These are phyloP conservation scores for Hozukius guyotensis DNA, from an alignment of 2,797 vertebrate species.

Conservation along the genomic window DNA sequence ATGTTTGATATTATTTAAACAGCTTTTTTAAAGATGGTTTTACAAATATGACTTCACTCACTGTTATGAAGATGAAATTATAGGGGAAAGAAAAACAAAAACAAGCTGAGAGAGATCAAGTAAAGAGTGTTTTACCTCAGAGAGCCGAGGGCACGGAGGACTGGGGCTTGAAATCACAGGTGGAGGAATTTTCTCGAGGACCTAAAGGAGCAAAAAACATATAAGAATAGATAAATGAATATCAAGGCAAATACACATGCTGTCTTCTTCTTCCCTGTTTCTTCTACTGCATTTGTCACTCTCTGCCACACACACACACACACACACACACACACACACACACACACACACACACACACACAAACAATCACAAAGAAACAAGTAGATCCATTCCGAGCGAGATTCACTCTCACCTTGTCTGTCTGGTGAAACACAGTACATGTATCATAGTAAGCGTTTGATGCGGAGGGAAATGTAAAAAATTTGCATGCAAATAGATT, in stretches of 20 bases:
- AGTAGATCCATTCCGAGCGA: conserved; percentile 48
- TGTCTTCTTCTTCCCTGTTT: conserved; percentile 19
- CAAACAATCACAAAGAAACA: conserved; percentile 64
- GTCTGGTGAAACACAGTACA: conserved; percentile 66
- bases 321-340: conserved; percentile 1
- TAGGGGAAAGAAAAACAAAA: background rate
- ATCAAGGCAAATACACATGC: conserved; percentile 29
- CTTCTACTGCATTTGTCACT: conserved; percentile 1
- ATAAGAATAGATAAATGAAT: conserved; percentile 41
- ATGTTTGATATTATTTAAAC: background rate
- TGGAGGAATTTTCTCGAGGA: conserved; percentile 89
- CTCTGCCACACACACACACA: conserved; percentile 12
- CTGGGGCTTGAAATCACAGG: conserved; percentile 82
- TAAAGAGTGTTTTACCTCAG: conserved; percentile 75
- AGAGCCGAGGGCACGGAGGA: conserved; percentile 67
- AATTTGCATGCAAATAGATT: conserved; percentile 82
- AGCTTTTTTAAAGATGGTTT: background rate
- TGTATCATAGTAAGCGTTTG: conserved; percentile 73
- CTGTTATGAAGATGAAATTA: background rate
- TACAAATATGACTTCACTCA: conserved; percentile 1
- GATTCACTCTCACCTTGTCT: conserved; percentile 69
- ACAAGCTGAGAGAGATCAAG: conserved; percentile 1
- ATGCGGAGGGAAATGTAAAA: conserved; percentile 71
- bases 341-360: background rate
- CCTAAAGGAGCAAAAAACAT: conserved; percentile 74